Percentiles rank a stretch among this genome's conserved stretches.
These are phyloP conservation scores for Sminthopsis crassicaudata DNA, from an alignment of 2,113 vertebrate genomes.

Conservation along the genomic window DNA sequence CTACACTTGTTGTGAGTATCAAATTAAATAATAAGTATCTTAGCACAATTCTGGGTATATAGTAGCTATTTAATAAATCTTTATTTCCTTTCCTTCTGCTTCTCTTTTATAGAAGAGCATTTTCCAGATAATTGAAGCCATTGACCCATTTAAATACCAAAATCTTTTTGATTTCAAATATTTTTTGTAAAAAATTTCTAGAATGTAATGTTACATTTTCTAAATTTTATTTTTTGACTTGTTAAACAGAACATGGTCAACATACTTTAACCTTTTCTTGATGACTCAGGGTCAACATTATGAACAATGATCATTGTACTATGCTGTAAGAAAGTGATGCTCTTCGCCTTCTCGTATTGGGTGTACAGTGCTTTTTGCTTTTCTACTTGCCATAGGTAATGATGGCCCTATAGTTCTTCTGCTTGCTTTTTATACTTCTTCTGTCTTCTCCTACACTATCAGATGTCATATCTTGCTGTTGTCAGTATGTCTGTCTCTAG, in stretches of 20 bases:
- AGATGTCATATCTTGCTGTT: background rate
- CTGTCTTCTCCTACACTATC: background rate
- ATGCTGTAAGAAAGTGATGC: background rate
- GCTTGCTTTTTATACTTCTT: background rate
- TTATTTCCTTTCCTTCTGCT: background rate
- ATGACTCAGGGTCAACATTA: background rate
- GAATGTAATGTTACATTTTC: background rate
- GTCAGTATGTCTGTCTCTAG: background rate
- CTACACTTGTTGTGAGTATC: background rate
- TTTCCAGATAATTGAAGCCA: background rate
- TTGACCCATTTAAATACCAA: background rate
- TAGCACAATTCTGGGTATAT: background rate
- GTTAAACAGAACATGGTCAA: background rate
- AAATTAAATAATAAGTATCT: background rate
- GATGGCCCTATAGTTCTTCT: background rate
- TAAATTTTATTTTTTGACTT: background rate
- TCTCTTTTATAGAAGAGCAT: background rate
- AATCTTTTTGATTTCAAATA: background rate
- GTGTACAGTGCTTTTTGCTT: background rate
- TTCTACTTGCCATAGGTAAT: background rate
- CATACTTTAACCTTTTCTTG: background rate
- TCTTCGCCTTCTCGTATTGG: background rate
- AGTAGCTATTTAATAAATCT: background rate
- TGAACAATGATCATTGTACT: background rate
- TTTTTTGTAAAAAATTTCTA: background rate